These are phyloP conservation scores for Halcyon malimbica DNA, from an alignment of 2,113 vertebrate genomes.

Conservation along the genomic window DNA sequence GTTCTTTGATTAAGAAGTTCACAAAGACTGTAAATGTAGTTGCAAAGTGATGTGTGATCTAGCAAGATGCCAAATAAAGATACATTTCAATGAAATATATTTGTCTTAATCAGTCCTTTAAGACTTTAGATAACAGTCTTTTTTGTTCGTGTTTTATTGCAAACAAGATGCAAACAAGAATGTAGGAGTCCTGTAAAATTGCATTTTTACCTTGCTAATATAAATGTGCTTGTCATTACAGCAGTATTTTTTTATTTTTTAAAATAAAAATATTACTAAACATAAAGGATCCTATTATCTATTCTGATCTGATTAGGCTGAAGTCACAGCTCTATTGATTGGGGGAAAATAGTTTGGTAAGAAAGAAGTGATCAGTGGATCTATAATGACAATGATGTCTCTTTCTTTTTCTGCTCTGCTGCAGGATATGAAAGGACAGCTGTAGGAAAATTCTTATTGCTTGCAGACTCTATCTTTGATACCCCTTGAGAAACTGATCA, in stretches of 20 bases:
- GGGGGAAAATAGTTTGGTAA: background rate
- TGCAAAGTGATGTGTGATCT: background rate
- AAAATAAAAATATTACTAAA: background rate
- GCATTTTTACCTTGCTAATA: background rate
- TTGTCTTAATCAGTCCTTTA: background rate
- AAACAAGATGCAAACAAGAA: background rate
- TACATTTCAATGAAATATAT: background rate
- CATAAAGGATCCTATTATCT: background rate
- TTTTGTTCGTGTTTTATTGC: background rate
- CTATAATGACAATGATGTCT: background rate
- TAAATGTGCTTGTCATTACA: background rate
- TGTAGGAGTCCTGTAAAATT: background rate
- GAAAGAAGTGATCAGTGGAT: background rate
- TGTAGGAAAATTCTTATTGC: background rate
- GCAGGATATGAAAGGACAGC: background rate
- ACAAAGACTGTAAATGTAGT: background rate
- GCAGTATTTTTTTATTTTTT: background rate
- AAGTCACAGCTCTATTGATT: background rate
- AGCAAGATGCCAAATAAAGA: background rate
- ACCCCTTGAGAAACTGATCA: background rate
- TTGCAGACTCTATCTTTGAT: background rate
- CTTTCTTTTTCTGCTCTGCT: background rate
- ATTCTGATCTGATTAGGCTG: background rate
- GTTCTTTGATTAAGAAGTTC: background rate
- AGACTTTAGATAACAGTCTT: background rate